These are phyloP conservation scores for Embidobia sp. DNA, from an alignment of 2,888 invertebrate genomes.

Conservation along the genomic window DNA sequence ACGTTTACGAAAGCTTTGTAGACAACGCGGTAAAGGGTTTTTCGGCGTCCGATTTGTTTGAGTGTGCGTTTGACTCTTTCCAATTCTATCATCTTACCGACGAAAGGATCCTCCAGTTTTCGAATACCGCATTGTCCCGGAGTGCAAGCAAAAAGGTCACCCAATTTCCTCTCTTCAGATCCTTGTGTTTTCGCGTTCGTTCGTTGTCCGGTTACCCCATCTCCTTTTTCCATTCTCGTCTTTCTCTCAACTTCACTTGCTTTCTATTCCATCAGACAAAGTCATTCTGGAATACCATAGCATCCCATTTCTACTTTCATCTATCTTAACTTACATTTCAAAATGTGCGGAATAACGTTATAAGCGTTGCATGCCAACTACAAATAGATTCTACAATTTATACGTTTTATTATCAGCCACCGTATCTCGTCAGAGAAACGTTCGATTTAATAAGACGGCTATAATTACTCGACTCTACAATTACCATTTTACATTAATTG, in stretches of 20 bases:
- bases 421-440: too few relatives aligned
- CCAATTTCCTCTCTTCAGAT: conserved; percentile 58
- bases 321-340: conserved; percentile 29
- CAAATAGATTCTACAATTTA: conserved; percentile 27
- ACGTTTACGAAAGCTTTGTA: conserved; percentile 17
- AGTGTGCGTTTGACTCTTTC: conserved; percentile 54
- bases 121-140: conserved; percentile 52
- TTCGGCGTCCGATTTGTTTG: conserved; percentile 39
- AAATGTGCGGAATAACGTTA: conserved; percentile 15
- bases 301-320: conserved; percentile 34
- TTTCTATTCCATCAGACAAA: conserved; percentile 41
- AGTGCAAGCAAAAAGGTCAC: conserved; percentile 53
- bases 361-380: conserved; percentile 8
- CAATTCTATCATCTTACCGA: conserved; percentile 55
- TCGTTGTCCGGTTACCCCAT: conserved; percentile 32
- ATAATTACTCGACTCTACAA: too few relatives aligned
- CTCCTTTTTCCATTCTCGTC: not conserved
- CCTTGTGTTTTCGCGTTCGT: conserved; percentile 48
- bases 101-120: conserved; percentile 41
- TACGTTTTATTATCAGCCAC: conserved; percentile 18
- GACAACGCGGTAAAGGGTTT: conserved; percentile 29
- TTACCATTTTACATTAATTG: too few relatives aligned
- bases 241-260: not conserved
- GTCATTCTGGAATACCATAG: conserved; percentile 38
- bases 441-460: too few relatives aligned